A percentile compares a stretch with the other conserved stretches of the same genome.
phyloP scores from a whole-genome alignment of 2,797 vertebrate genomes.

The Zalophus californianus region DNA sequence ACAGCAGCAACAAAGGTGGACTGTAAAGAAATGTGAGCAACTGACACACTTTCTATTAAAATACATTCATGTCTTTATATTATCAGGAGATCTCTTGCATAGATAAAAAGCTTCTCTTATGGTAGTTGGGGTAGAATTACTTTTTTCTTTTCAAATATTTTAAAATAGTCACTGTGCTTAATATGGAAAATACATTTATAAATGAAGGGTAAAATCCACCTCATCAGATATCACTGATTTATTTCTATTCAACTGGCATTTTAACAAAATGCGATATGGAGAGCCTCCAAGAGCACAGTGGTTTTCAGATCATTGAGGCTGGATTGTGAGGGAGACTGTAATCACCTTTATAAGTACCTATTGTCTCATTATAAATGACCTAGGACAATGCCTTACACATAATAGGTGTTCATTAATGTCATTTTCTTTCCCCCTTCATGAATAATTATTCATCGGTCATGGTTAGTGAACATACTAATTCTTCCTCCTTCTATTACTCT shows the following conservation, averaged over 20 bases:
- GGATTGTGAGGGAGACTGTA: background rate
- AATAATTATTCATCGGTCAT: conserved; percentile 6
- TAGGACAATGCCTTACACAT: background rate
- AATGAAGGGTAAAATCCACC: background rate
- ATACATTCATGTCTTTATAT: background rate
- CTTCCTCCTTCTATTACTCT: background rate
- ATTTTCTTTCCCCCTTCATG: background rate
- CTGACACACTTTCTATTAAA: background rate
- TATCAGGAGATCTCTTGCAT: background rate
- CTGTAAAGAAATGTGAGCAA: background rate
- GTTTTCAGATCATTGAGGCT: background rate
- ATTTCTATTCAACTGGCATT: background rate
- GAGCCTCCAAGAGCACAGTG: background rate
- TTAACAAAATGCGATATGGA: background rate
- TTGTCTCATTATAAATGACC: conserved; percentile 54
- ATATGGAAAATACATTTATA: background rate
- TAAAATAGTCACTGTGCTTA: background rate
- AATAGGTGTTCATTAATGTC: conserved; percentile 55
- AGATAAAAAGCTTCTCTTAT: background rate
- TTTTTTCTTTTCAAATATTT: conserved; percentile 15
- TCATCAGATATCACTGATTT: background rate
- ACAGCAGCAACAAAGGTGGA: background rate
- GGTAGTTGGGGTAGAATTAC: background rate
- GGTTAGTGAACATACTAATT: background rate
- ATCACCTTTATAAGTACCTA: conserved; percentile 20